Conservation (phyloP, 2,113 vertebrate species). For the Egretta garzetta region DNA sequence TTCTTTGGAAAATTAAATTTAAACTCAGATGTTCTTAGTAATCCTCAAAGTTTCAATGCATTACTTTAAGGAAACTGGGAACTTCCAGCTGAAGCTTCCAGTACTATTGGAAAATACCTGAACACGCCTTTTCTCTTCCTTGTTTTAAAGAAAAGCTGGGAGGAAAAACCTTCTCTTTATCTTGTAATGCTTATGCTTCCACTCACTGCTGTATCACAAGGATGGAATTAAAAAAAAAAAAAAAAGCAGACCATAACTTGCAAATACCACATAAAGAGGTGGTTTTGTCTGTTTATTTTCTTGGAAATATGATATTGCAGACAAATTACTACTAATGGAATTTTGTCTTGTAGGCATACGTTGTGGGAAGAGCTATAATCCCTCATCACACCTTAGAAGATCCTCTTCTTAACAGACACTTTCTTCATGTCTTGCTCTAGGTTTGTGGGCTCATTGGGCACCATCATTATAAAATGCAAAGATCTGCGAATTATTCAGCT, state of each 20-base stretch:
- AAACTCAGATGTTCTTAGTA: neutral
- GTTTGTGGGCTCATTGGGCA: conserved; percentile 90
- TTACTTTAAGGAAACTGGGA: neutral
- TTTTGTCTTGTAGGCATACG: neutral
- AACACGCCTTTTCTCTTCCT: neutral
- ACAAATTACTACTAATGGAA: too few species aligned
- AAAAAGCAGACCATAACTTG: neutral
- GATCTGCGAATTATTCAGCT: conserved; percentile 95
- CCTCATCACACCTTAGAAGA: neutral
- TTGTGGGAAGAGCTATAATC: neutral
- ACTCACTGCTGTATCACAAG: neutral
- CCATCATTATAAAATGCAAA: conserved; percentile 94
- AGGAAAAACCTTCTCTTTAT: neutral
- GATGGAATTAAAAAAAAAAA: neutral
- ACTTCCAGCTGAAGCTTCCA: neutral
- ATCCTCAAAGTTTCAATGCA: neutral
- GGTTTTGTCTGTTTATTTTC: neutral
- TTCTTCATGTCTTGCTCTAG: conserved; percentile 60
- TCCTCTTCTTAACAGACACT: neutral
- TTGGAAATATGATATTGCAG: neutral
- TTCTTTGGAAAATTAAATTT: neutral
- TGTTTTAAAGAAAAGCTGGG: neutral
- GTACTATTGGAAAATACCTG: neutral
- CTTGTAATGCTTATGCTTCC: fast-evolving
- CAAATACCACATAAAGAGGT: neutral